These are phyloP conservation scores for Neoniphon sammara DNA, from an alignment of 2,797 vertebrate genomes.

Conservation along the genomic window DNA sequence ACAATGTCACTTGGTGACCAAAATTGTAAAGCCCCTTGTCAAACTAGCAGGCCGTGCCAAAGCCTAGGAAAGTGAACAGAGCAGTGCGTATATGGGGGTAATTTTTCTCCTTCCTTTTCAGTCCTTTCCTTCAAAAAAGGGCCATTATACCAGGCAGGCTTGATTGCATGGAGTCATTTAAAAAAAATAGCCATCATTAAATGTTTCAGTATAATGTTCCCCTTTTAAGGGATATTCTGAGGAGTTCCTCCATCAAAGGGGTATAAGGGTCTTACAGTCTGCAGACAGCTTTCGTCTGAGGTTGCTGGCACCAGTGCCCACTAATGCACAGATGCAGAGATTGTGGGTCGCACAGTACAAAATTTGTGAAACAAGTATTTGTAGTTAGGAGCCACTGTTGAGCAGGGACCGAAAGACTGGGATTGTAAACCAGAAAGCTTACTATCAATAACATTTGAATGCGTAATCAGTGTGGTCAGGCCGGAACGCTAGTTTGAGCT, in stretches of 20 bases:
- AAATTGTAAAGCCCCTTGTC: slow-evolving; percentile 35
- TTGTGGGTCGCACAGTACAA: slow-evolving; percentile 5
- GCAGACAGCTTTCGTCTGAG: slow-evolving; percentile 40
- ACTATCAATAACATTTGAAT: background rate
- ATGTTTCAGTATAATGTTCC: slow-evolving; percentile 64
- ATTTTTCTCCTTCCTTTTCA: slow-evolving; percentile 5
- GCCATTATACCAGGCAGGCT: slow-evolving; percentile 53
- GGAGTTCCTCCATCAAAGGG: slow-evolving; percentile 46
- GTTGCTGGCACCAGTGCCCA: slow-evolving; percentile 40
- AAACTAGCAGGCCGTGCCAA: slow-evolving; percentile 23
- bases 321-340: slow-evolving; percentile 14
- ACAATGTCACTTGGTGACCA: slow-evolving; percentile 38
- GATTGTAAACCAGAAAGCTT: slow-evolving; percentile 3
- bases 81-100: slow-evolving; percentile 1
- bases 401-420: slow-evolving; percentile 17
- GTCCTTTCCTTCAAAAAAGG: slow-evolving; percentile 46
- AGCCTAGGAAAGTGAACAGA: slow-evolving; percentile 35
- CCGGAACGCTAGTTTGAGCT: slow-evolving; percentile 9
- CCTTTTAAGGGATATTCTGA: slow-evolving; percentile 47
- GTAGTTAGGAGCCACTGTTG: slow-evolving; percentile 19
- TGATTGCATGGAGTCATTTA: slow-evolving; percentile 75
- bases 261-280: slow-evolving; percentile 51
- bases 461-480: background rate
- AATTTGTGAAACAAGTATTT: background rate
- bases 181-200: slow-evolving; percentile 73